phyloP scores from a whole-genome alignment of 2,888 invertebrate species.

The Globia sparganii region DNA sequence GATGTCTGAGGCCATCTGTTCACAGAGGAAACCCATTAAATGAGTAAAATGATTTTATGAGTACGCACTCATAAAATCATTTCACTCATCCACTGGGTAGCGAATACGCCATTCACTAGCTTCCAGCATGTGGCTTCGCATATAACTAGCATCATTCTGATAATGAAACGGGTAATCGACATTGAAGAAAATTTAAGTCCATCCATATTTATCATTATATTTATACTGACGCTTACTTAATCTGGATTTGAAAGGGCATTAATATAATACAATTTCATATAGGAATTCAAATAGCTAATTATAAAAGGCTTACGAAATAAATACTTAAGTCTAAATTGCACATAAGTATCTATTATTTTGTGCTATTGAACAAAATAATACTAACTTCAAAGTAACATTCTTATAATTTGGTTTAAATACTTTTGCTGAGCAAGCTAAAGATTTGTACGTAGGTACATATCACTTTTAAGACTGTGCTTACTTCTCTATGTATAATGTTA shows the following conservation, averaged over 20 bases:
- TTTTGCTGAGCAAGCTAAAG: conserved; percentile 17
- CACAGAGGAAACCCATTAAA: background rate
- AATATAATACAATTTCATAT: conserved; percentile 39
- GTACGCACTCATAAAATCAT: conserved; percentile 14
- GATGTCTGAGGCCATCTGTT: conserved; percentile 38
- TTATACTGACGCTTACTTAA: background rate
- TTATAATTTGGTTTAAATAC: background rate
- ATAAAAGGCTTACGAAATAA: conserved; percentile 18
- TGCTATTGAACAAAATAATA: background rate
- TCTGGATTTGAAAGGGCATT: conserved; percentile 29
- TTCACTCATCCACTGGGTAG: conserved; percentile 2
- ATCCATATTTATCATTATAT: conserved; percentile 1
- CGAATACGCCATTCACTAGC: conserved; percentile 9
- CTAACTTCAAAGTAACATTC: background rate
- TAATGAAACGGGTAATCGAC: background rate
- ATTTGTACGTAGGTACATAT: background rate
- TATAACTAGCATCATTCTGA: conserved; percentile 2
- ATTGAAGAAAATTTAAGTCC: background rate
- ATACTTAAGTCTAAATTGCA: conserved; percentile 21
- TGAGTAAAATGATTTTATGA: background rate
- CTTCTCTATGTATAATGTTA: background rate
- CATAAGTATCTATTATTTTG: too few relatives aligned
- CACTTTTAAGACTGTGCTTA: conserved; percentile 22
- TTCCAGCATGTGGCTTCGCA: conserved; percentile 18
- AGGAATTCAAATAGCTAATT: conserved; percentile 27